Percentiles rank a stretch among this genome's conserved stretches.
These are phyloP conservation scores for Perca flavescens DNA, from an alignment of 2,113 vertebrate genomes.

Conservation along the genomic window DNA sequence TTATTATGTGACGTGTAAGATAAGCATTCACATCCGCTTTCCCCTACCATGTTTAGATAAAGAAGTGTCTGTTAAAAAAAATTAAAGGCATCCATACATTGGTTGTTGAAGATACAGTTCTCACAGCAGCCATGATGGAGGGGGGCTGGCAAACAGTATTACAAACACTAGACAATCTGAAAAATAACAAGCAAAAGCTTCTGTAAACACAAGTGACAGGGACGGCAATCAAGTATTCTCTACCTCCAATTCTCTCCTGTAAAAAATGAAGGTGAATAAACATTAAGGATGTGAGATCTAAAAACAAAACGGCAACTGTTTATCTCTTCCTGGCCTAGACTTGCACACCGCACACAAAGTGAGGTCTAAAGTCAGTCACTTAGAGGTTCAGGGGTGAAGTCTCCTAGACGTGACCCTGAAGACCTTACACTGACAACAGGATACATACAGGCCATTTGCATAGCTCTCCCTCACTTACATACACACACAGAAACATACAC, in stretches of 20 bases:
- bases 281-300: slow-evolving; percentile 46
- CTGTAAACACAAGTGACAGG: slow-evolving; percentile 76
- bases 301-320: slow-evolving; percentile 36
- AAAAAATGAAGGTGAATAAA: slow-evolving; percentile 60
- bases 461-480: slow-evolving; percentile 68
- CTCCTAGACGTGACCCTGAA: slow-evolving; percentile 34
- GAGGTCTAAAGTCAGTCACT: slow-evolving; percentile 54
- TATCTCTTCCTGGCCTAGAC: slow-evolving; percentile 51
- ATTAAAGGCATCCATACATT: slow-evolving; percentile 59
- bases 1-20: slow-evolving; percentile 12
- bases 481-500: slow-evolving; percentile 31
- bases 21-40: slow-evolving; percentile 17
- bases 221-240: slow-evolving; percentile 70
- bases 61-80: slow-evolving; percentile 39
- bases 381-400: slow-evolving; percentile 30
- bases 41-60: slow-evolving; percentile 4
- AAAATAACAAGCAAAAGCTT: slow-evolving; percentile 65
- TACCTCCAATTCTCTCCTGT: slow-evolving; percentile 46
- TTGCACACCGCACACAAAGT: slow-evolving; percentile 27
- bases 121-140: slow-evolving; percentile 54
- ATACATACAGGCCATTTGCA: slow-evolving; percentile 72
- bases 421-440: slow-evolving; percentile 40
- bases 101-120: slow-evolving; percentile 42
- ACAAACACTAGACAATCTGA: slow-evolving; percentile 57
- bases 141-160: slow-evolving; percentile 38